Conservation (phyloP, 2,888 invertebrate species). For the Synanthedon myopaeformis region DNA sequence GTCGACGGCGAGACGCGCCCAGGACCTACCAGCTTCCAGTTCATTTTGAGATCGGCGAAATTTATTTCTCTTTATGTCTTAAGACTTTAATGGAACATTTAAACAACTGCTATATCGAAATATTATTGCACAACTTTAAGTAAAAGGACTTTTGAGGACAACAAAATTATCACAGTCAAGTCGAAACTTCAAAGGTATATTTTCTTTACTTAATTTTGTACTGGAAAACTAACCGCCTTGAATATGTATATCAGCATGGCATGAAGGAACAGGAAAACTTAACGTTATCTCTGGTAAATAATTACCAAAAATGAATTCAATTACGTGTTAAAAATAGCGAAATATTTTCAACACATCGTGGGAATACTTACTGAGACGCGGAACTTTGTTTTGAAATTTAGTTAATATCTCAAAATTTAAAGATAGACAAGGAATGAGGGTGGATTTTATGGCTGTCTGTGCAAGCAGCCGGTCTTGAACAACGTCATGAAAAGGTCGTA, state of each 20-base stretch:
- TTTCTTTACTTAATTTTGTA: no score
- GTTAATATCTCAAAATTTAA: conserved; percentile 24
- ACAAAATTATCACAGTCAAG: no score
- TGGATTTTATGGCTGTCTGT: conserved; percentile 45
- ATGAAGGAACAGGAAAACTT: no score
- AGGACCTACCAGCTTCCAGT: conserved; percentile 13
- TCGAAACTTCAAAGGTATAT: no score
- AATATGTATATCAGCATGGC: no score
- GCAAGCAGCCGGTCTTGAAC: conserved; percentile 37
- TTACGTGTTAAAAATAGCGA: no score
- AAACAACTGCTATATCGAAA: conserved; percentile 12
- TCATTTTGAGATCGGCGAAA: conserved; percentile 33
- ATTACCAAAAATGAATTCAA: no score
- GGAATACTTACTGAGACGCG: neutral
- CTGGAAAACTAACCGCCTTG: no score
- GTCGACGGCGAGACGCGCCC: neutral
- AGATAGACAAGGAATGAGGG: conserved; percentile 21
- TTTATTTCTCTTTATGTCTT: conserved; percentile 30
- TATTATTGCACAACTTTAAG: neutral
- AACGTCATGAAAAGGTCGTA: conserved; percentile 57
- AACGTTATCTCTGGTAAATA: no score
- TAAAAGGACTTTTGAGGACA: no score
- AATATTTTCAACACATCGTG: no score
- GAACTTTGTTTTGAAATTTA: neutral
- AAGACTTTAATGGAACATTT: conserved; percentile 27